phyloP scores from a whole-genome alignment of 2,888 invertebrate genomes.

The Mechanitis mazaeus region DNA sequence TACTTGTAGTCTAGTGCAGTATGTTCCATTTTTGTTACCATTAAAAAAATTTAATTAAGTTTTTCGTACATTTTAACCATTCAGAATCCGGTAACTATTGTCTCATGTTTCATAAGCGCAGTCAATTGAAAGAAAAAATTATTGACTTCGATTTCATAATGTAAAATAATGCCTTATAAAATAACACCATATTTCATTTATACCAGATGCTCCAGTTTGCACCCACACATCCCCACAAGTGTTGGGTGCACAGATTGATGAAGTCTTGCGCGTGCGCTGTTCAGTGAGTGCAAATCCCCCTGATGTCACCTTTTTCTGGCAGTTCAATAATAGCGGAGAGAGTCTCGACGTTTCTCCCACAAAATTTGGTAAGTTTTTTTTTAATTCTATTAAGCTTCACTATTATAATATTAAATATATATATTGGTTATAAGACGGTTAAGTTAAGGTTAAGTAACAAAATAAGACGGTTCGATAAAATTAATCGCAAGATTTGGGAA shows the following conservation, averaged over 20 bases:
- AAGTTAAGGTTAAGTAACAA: slow-evolving; percentile 6
- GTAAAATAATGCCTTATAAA: too few species aligned
- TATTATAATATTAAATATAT: slow-evolving; percentile 7
- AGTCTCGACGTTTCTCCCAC: slow-evolving; percentile 86
- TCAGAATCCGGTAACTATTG: too few species aligned
- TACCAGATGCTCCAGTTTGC: slow-evolving; percentile 89
- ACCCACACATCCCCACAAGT: slow-evolving; percentile 82
- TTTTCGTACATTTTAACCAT: too few species aligned
- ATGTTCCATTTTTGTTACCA: too few species aligned
- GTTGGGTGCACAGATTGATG: slow-evolving; percentile 90
- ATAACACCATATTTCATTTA: too few species aligned
- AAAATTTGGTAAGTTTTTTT: slow-evolving; percentile 57
- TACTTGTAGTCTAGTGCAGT: neutral
- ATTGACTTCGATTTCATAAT: too few species aligned
- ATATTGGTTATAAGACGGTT: too few species aligned
- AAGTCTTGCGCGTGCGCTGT: slow-evolving; percentile 87
- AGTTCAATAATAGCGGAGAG: slow-evolving; percentile 93
- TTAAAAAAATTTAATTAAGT: too few species aligned
- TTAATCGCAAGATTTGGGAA: slow-evolving; percentile 27
- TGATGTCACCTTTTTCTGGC: slow-evolving; percentile 91
- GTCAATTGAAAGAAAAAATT: too few species aligned
- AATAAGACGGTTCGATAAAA: slow-evolving; percentile 29
- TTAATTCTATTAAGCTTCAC: slow-evolving; percentile 7
- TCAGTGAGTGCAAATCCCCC: slow-evolving; percentile 92
- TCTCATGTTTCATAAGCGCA: too few species aligned